A percentile compares a stretch with the other conserved stretches of the same genome.
Conservation (phyloP, 2,113 vertebrate species). For the Myotis brandtii region DNA sequence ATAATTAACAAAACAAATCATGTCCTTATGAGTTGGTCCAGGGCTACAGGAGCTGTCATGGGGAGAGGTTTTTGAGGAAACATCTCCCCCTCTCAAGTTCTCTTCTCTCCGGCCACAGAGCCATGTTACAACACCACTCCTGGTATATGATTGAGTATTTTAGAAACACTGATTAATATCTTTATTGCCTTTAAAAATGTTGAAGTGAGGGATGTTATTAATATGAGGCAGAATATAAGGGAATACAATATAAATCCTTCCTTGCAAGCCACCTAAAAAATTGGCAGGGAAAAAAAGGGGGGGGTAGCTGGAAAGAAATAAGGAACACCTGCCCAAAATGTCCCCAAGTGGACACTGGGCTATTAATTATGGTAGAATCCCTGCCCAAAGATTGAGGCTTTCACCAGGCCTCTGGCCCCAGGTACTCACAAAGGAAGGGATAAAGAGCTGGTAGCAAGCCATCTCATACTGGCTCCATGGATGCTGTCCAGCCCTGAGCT, state of each 20-base stretch:
- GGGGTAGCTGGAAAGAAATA: background rate
- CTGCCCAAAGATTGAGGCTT: too few species aligned
- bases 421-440: background rate
- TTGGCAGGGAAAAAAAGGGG: background rate
- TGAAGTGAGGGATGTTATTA: background rate
- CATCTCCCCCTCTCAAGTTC: background rate
- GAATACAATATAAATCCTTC: background rate
- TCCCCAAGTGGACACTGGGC: too few species aligned
- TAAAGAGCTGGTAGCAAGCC: background rate
- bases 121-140: background rate
- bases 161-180: background rate
- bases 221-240: background rate
- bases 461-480: too few species aligned
- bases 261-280: background rate
- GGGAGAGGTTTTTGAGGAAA: background rate
- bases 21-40: background rate
- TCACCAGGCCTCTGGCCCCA: background rate
- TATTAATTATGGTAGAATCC: background rate
- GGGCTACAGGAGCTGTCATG: background rate
- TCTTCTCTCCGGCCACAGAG: background rate
- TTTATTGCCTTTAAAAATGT: background rate
- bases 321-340: background rate
- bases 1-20: constrained; percentile 9
- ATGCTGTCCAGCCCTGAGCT: background rate
- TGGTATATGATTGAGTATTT: background rate